A percentile compares a stretch with the other conserved stretches of the same genome.
phyloP scores from a whole-genome alignment of 2,113 vertebrate genomes.

The Corythaixoides concolor region DNA sequence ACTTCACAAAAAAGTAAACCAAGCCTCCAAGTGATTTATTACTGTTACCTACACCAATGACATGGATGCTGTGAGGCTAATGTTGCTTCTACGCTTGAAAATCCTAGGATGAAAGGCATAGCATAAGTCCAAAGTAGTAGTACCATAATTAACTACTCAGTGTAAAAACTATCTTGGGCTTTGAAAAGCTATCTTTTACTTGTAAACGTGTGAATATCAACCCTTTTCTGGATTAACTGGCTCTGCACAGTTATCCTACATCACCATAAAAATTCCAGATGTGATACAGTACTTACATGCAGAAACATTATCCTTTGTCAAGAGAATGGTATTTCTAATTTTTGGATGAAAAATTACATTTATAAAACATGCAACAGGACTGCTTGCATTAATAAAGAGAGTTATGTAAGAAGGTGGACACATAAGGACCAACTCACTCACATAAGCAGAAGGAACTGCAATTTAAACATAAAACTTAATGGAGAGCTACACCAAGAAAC shows the following conservation, averaged over 20 bases:
- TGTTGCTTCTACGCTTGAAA: not conserved
- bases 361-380: not conserved
- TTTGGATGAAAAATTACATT: not conserved
- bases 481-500: not conserved
- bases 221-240: slow-evolving; percentile 1
- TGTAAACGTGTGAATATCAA: not conserved
- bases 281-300: not conserved
- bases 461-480: not conserved
- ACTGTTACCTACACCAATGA: slow-evolving; percentile 15
- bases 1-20: not conserved
- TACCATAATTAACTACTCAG: not conserved
- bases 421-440: not conserved
- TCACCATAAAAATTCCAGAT: slow-evolving; percentile 29
- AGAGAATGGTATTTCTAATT: not conserved
- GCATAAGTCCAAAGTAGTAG: not conserved
- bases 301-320: slow-evolving; percentile 2
- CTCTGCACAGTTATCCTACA: not conserved
- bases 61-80: not conserved
- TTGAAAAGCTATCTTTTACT: slow-evolving; percentile 31
- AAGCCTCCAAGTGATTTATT: slow-evolving; percentile 14
- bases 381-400: not conserved
- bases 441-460: not conserved
- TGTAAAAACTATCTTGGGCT: not conserved
- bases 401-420: not conserved
- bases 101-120: slow-evolving; percentile 3